A percentile compares a stretch with the other conserved stretches of the same genome.
Evolutionary conservation across 2,113 vertebrate species (phyloP).

Genomic region (Rousettus leschenaultii): DNA sequence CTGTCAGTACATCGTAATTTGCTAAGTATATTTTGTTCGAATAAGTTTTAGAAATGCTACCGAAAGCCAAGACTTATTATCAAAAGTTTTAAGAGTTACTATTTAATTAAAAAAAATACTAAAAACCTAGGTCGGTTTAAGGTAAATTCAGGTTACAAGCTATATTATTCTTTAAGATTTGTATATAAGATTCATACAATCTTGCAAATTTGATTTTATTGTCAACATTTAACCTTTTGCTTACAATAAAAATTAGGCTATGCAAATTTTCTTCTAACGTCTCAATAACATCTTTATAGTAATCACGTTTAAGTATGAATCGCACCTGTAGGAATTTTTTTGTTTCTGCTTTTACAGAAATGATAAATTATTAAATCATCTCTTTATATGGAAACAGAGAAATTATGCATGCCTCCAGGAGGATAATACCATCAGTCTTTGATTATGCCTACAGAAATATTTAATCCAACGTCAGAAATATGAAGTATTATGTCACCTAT

Average conservation of each 20-base stretch:
- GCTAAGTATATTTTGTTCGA: neutral
- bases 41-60: neutral
- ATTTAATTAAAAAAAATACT: neutral
- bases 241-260: neutral
- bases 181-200: neutral
- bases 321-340: neutral
- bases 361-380: neutral
- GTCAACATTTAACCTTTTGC: slow-evolving; percentile 7
- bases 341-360: neutral
- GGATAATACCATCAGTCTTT: neutral
- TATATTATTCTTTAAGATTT: neutral
- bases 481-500: neutral
- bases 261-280: neutral
- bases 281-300: neutral
- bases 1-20: neutral
- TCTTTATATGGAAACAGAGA: neutral
- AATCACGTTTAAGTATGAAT: neutral
- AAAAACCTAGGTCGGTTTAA: neutral
- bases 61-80: neutral
- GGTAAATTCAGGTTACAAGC: neutral
- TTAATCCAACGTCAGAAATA: neutral
- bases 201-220: neutral
- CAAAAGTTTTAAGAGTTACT: neutral
- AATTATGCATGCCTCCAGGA: neutral
- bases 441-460: slow-evolving; percentile 20